Evolutionary conservation across 2,888 invertebrate species (phyloP).

Genomic region (Dicroscelio sp.): DNA sequence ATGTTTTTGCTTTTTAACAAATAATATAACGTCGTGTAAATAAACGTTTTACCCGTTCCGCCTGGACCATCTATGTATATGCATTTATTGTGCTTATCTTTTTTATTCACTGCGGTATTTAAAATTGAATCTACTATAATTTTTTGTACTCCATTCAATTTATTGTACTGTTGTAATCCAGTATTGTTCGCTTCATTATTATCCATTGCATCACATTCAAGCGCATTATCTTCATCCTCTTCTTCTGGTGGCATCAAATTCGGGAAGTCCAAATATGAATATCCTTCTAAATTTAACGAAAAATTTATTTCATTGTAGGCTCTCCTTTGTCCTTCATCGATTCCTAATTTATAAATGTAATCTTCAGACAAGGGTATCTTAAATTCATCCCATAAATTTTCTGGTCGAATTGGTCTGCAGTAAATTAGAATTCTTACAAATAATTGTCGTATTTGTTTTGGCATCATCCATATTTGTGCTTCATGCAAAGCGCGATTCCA

Average conservation of each 20-base stretch:
- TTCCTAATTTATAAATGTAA: neutral
- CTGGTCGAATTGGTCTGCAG: neutral
- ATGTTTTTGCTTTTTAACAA: neutral
- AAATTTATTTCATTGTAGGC: constrained; percentile 65
- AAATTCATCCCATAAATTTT: constrained; percentile 40
- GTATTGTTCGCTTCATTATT: neutral
- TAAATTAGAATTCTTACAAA: neutral
- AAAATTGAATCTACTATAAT: constrained; percentile 71
- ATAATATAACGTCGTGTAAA: neutral
- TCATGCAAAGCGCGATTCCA: constrained; percentile 40
- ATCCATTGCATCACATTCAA: neutral
- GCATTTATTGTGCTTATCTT: neutral
- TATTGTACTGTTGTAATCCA: constrained; percentile 42
- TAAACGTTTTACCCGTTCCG: neutral
- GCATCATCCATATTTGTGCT: constrained; percentile 82
- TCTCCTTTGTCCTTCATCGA: constrained; percentile 32
- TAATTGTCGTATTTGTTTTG: constrained; percentile 15
- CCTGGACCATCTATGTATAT: no score
- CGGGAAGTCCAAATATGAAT: neutral
- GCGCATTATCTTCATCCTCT: neutral
- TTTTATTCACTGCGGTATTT: neutral
- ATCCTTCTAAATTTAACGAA: neutral
- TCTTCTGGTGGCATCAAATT: neutral
- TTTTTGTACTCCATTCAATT: constrained; percentile 77
- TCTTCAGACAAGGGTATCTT: constrained; percentile 79